A percentile compares a stretch with the other conserved stretches of the same genome.
Conservation (phyloP, 2,113 vertebrate genomes). For the Callithrix jacchus region DNA sequence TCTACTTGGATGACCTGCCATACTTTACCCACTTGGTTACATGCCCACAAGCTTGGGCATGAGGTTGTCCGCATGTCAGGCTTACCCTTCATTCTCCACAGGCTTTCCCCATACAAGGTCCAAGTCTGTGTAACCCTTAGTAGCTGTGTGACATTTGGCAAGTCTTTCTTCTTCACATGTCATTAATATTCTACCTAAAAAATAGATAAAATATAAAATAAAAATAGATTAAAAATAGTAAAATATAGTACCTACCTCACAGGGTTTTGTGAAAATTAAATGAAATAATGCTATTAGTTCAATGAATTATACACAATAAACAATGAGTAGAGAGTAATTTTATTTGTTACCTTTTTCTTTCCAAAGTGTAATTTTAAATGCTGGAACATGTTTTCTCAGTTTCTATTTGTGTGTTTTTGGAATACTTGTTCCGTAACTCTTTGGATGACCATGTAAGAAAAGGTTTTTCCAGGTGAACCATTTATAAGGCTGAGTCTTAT, state of each 20-base stretch:
- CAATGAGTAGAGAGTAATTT: neutral
- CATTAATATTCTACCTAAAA: neutral
- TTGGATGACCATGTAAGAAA: neutral
- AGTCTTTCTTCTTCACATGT: neutral
- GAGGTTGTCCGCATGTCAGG: neutral
- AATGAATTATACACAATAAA: neutral
- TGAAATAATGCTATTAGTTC: neutral
- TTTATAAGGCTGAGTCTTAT: neutral
- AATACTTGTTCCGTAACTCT: neutral
- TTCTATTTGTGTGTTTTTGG: neutral
- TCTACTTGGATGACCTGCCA: neutral
- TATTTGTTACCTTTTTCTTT: neutral
- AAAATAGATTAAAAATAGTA: neutral
- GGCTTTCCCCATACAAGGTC: neutral
- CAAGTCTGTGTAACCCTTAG: neutral
- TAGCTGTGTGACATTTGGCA: neutral
- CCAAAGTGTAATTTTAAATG: neutral
- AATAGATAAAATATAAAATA: neutral
- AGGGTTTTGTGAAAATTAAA: neutral
- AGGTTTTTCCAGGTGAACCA: neutral
- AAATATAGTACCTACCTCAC: neutral
- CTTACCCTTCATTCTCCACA: neutral
- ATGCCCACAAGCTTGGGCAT: neutral
- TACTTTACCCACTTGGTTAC: neutral
- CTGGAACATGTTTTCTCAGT: neutral